These are phyloP conservation scores for Rostratula benghalensis DNA, from an alignment of 2,113 vertebrate genomes.

Conservation along the genomic window DNA sequence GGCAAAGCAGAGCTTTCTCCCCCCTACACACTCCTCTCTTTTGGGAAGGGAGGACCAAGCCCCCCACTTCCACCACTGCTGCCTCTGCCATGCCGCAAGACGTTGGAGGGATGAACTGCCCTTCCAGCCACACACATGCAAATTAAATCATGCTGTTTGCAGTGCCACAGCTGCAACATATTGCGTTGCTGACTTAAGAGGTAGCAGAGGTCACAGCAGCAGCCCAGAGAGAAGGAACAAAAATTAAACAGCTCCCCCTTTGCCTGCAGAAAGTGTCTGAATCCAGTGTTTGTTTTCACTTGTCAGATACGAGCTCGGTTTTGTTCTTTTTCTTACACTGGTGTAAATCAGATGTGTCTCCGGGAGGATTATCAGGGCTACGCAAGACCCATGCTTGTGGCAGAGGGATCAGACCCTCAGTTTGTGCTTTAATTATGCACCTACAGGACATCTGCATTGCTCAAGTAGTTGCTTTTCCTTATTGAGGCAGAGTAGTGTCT, in stretches of 20 bases:
- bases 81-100: not conserved
- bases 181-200: constrained; percentile 51
- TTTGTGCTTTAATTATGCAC: not conserved
- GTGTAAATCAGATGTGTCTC: constrained; percentile 8
- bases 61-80: not conserved
- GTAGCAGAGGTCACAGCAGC: constrained; percentile 57
- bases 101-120: constrained; percentile 17
- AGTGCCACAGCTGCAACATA: constrained; percentile 43
- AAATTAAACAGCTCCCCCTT: not conserved
- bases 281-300: constrained; percentile 54
- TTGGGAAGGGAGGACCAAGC: not conserved
- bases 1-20: not conserved
- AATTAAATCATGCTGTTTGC: constrained; percentile 41
- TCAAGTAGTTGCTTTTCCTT: accelerated
- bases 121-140: constrained; percentile 37
- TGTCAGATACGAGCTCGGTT: not conserved
- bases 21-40: not conserved
- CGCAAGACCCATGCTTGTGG: not conserved
- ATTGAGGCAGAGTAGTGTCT: accelerated
- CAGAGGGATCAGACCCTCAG: not conserved
- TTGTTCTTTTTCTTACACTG: not conserved
- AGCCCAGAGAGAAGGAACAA: constrained; percentile 33
- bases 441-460: not conserved
- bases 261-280: constrained; percentile 32
- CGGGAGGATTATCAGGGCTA: not conserved